These are phyloP conservation scores for Cygnus olor DNA, from an alignment of 2,797 vertebrate genomes.

Conservation along the genomic window DNA sequence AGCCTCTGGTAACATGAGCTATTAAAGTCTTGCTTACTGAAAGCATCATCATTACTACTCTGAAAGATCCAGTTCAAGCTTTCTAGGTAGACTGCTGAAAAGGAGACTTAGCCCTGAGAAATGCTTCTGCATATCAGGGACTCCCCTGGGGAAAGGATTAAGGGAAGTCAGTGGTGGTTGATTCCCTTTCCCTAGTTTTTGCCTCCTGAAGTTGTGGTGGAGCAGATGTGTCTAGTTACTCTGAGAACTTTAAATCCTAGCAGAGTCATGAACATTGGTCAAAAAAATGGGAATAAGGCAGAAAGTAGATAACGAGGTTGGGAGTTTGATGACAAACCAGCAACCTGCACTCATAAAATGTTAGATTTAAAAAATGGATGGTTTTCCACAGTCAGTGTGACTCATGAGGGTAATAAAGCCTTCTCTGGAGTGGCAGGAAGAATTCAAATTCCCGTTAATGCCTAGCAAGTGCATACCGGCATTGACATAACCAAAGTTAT, in stretches of 20 bases:
- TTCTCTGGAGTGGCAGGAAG: background rate
- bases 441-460: background rate
- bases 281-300: background rate
- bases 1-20: background rate
- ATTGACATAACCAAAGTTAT: background rate
- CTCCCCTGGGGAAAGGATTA: slow-evolving; percentile 28
- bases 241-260: background rate
- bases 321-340: background rate
- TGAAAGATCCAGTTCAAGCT: background rate
- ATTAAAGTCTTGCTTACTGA: background rate
- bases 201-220: background rate
- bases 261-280: background rate
- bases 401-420: background rate
- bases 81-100: background rate
- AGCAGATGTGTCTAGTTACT: background rate
- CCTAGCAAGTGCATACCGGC: background rate
- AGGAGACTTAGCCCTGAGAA: background rate
- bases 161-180: background rate
- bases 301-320: background rate
- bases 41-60: background rate
- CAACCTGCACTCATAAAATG: background rate
- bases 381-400: background rate
- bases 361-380: background rate
- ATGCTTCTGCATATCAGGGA: background rate
- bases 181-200: background rate